Base-by-base conservation (phyloP, 2,888 invertebrate species). In the Galerucella calmariensis region DNA sequence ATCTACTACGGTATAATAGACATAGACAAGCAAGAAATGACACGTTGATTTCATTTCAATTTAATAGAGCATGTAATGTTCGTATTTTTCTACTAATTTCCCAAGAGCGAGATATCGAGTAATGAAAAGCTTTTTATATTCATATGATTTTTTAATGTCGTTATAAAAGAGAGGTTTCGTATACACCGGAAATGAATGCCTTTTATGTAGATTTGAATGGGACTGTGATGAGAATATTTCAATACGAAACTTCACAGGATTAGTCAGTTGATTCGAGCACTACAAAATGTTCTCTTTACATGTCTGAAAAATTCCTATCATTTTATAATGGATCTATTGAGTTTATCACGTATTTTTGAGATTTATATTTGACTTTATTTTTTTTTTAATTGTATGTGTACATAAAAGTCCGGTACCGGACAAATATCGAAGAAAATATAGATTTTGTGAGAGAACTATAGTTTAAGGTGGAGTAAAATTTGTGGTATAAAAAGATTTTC, bases 131-230 rank as follows among this genome's bases (percentile, higher is more conserved):
- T 8, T 35, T 8, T 35, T 35, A 8, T 35, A 35, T 35, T 8
- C 35, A 0, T 35, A 8, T 8, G 35, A 35, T 59, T 16, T n/a
- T 59, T 59, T 27, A 59, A 61, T n/a, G 61, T 35, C n/a, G 14
- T 61, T 61, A 35, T 62, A 62, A 62, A 27, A 41, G 41, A 62
- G 62, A 41, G 14, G 62, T 62, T 41, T 62, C 8, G 16, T 65
- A n/a, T 46, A 46, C 46, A 61, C 69, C 59, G 69, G 69, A 69
- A 69, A 69, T 69, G 69, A 69, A 61, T 48, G 61, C 61, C 61
- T 61, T 69, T 61, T 48, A 69, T 69, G 46, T 69, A 14, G 61
- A 48, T 48, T 61, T 69, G 46, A 69, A 69, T 69, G 48, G 61
- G 51, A 69, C 6, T 48, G 69, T 61, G 69, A 69, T 59, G 61